Evolutionary conservation across 2,797 vertebrate genomes (phyloP).

Genomic region (Zalophus californianus): DNA sequence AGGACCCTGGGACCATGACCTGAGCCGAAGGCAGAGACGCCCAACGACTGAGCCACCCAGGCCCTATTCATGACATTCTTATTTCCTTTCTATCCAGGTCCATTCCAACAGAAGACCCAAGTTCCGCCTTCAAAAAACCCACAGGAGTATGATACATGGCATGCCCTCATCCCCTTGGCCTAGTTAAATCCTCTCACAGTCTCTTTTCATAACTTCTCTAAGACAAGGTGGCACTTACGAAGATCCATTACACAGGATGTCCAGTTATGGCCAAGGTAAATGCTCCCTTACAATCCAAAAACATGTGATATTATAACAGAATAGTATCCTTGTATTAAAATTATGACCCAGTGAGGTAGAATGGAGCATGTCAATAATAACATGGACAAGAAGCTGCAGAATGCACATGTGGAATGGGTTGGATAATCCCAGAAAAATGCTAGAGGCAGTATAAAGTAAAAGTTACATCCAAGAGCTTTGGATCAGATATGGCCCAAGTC

Average conservation of each 20-base stretch:
- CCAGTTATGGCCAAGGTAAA: slow-evolving; percentile 30
- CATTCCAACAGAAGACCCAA: slow-evolving; percentile 43
- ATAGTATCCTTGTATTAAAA: slow-evolving; percentile 46
- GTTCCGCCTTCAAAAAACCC: slow-evolving; percentile 26
- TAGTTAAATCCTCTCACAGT: slow-evolving; percentile 56
- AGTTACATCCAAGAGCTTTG: not conserved
- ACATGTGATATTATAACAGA: slow-evolving; percentile 21
- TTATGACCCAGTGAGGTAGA: not conserved
- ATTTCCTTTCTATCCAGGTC: slow-evolving; percentile 32
- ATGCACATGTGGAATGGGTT: not conserved
- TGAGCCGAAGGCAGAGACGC: too few relatives aligned
- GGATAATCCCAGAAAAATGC: not conserved
- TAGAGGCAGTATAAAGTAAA: slow-evolving; percentile 26
- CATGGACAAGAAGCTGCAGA: not conserved
- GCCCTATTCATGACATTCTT: slow-evolving; percentile 2
- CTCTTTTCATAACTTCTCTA: slow-evolving; percentile 51
- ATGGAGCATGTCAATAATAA: not conserved
- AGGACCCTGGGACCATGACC: too few relatives aligned
- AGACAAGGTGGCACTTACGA: slow-evolving; percentile 22
- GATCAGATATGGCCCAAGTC: not conserved
- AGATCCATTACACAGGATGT: not conserved
- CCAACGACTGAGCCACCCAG: too few relatives aligned
- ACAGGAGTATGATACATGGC: slow-evolving; percentile 23
- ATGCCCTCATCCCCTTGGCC: not conserved
- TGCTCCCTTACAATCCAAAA: not conserved